These are phyloP conservation scores for Netelia inedita DNA, from an alignment of 2,888 invertebrate genomes.

Conservation along the genomic window DNA sequence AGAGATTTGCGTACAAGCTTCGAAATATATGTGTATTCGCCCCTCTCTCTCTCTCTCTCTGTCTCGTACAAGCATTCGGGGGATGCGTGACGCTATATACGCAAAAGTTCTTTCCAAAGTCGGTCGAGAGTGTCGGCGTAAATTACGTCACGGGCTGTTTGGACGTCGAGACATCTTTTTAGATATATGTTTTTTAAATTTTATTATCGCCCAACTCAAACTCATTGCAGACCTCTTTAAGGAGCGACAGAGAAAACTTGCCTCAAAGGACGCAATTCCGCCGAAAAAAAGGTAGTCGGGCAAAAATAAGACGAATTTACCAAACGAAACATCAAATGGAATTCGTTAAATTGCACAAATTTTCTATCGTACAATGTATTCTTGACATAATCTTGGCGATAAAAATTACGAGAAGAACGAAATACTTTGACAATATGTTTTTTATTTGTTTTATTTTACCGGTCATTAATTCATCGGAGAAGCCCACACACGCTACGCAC, in stretches of 20 bases:
- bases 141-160: constrained; percentile 70
- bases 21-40: constrained; percentile 28
- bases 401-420: background rate
- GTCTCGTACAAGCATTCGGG: constrained; percentile 56
- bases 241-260: background rate
- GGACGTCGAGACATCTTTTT: constrained; percentile 36
- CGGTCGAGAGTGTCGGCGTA: constrained; percentile 68
- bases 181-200: background rate
- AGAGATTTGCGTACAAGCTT: constrained; percentile 29
- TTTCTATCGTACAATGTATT: background rate
- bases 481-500: constrained; percentile 14
- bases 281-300: background rate
- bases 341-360: background rate
- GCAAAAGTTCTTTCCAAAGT: constrained; percentile 64
- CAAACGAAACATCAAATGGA: background rate
- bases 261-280: constrained; percentile 8
- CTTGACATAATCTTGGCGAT: background rate
- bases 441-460: constrained; percentile 8
- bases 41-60: constrained; percentile 12
- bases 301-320: too few species aligned
- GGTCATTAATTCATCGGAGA: constrained; percentile 37
- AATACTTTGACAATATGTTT: background rate
- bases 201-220: background rate
- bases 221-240: background rate
- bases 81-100: constrained; percentile 65